These are phyloP conservation scores for Volucella bombylans DNA, from an alignment of 2,888 invertebrate species.

Conservation along the genomic window DNA sequence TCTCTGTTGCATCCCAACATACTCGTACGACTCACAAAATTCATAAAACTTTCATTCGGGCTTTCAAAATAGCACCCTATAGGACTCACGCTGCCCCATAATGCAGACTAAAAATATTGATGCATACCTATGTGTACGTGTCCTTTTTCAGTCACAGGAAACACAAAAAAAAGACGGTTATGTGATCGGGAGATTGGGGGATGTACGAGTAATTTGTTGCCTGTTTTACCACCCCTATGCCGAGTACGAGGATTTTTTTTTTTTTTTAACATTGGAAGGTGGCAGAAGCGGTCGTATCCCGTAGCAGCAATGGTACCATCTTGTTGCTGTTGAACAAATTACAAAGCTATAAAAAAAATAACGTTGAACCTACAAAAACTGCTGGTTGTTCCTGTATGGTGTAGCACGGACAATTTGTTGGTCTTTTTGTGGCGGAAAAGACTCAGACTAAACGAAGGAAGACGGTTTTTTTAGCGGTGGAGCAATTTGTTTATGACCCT, in stretches of 20 bases:
- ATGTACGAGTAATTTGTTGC: background rate
- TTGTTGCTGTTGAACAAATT: slow-evolving; percentile 51
- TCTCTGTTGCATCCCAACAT: too few species aligned
- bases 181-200: background rate
- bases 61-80: background rate
- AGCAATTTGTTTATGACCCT: slow-evolving; percentile 53
- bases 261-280: slow-evolving; percentile 15
- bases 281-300: slow-evolving; percentile 8
- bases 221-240: background rate
- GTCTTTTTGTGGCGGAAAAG: background rate
- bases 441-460: background rate
- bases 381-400: slow-evolving; percentile 4
- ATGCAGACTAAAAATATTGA: background rate
- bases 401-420: background rate
- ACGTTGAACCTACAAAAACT: slow-evolving; percentile 29
- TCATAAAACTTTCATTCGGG: too few species aligned
- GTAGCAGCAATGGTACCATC: slow-evolving; percentile 21
- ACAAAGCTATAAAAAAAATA: slow-evolving; percentile 45
- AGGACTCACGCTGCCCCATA: background rate
- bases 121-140: background rate
- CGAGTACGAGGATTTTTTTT: background rate
- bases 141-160: background rate
- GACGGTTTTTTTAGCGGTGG: slow-evolving; percentile 6
- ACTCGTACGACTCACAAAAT: too few species aligned
- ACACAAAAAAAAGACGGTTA: background rate